These are phyloP conservation scores for Drosophila kurseongensis DNA, from an alignment of 1,140 invertebrate species.

Conservation along the genomic window DNA sequence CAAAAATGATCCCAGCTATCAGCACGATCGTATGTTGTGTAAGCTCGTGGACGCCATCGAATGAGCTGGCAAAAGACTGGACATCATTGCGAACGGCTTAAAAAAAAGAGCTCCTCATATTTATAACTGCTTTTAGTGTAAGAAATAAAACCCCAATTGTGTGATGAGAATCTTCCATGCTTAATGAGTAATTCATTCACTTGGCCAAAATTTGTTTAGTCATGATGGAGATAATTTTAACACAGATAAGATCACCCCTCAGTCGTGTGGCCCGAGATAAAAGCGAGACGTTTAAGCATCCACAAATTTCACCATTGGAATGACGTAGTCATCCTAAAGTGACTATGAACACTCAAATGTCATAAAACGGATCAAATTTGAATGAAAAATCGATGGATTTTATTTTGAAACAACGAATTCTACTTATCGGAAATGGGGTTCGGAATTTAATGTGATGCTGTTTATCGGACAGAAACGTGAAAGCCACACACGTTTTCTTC, in stretches of 20 bases:
- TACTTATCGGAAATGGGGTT: too few species aligned
- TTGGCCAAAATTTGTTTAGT: constrained; percentile 31
- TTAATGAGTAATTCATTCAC: constrained; percentile 45
- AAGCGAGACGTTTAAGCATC: not conserved
- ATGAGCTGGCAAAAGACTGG: constrained; percentile 26
- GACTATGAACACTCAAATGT: not conserved
- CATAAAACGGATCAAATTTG: not conserved
- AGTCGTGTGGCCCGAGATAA: constrained; percentile 40
- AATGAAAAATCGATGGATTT: not conserved
- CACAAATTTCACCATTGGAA: constrained; percentile 43
- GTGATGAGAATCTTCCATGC: constrained; percentile 13
- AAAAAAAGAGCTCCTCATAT: constrained; percentile 16
- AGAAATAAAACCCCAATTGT: constrained; percentile 22
- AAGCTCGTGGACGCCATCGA: constrained; percentile 91
- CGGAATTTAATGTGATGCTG: too few species aligned
- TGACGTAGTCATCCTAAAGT: constrained; percentile 35
- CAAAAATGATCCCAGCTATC: constrained; percentile 89
- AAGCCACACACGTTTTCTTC: not conserved
- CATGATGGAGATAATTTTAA: constrained; percentile 24
- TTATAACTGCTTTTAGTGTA: constrained; percentile 38
- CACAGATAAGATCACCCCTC: constrained; percentile 36
- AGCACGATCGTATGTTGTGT: constrained; percentile 96
- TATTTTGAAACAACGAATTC: too few species aligned
- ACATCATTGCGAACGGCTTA: constrained; percentile 30
- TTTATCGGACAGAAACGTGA: not conserved